Conservation (phyloP, 2,113 vertebrate genomes). For the Rhinopomastus cyanomelas region DNA sequence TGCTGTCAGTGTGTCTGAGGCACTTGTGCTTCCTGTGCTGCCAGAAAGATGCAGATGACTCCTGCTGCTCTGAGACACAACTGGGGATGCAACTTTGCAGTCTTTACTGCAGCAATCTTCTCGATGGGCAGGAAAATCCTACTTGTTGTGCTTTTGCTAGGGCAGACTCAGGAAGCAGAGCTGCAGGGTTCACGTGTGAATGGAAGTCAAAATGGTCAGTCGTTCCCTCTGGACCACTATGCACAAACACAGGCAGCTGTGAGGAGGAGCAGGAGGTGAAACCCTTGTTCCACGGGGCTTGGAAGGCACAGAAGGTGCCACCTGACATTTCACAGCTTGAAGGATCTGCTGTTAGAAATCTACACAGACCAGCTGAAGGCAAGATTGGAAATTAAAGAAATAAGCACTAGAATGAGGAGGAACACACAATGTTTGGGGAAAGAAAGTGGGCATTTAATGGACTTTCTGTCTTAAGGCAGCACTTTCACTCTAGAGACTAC, state of each 20-base stretch:
- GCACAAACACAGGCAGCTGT: neutral
- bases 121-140: neutral
- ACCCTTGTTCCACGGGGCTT: neutral
- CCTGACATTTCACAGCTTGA: neutral
- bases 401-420: neutral
- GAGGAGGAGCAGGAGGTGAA: neutral
- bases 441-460: neutral
- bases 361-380: neutral
- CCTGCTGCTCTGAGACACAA: neutral
- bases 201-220: neutral
- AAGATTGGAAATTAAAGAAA: neutral
- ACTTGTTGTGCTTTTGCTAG: neutral
- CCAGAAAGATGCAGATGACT: neutral
- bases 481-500: neutral
- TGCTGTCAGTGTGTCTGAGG: neutral
- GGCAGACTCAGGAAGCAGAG: neutral
- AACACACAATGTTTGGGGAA: neutral
- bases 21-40: neutral
- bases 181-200: neutral
- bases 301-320: neutral
- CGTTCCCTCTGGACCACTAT: neutral
- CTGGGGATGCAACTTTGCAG: fast-evolving
- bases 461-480: neutral
- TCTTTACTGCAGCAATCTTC: neutral
- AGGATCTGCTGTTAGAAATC: neutral